Base-by-base conservation (phyloP, 1,140 invertebrate genomes). In the Papilio machaon region DNA sequence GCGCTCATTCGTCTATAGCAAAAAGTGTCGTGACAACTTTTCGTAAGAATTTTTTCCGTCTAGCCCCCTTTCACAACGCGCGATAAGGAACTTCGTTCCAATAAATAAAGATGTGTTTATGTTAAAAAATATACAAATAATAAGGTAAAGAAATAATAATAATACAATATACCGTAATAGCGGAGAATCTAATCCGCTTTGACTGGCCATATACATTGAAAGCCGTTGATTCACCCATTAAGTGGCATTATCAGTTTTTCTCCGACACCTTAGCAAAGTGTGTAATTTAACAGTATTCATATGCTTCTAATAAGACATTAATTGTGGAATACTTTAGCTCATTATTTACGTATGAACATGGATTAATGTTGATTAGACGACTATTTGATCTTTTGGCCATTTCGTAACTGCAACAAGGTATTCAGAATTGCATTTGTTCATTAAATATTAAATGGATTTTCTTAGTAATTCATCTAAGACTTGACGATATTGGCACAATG, bases 201-300 rank as follows among this genome's bases (percentile, higher is more conserved):
- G 64, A 67, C 64, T 67, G 64, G 35, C 64, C 64, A 15, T 60
- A 23, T 67, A 67, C 64, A 67, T 67, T 67, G 23, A 35, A 35
- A 30, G 64, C 23, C 73, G 73, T 73, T 52, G 73, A 75, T 75
- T 49, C 17, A 46, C 43, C 46, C 19, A 47, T 75, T 47, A 75
- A 52, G 46, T 47, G 73, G 17, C 46, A 75, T 75, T 75, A 52
- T 75, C n/a, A 75, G 19, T 75, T 75, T 75, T 75, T 75, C 43
- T 52, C 46, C 11, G 10, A 75, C 73, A 75, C 73, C 73, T 75
- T 52, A 46, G 3, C 30, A 23, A 47, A 52, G 73, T 75, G 73
- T 75, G 73, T 47, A 75, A 75, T 75, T 75, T 67, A 67, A 67
- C 64, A 67, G 64, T 67, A 67, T 67, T 35, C 58, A 11, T 13